A percentile compares a stretch with the other conserved stretches of the same genome.
Evolutionary conservation across 2,113 vertebrate genomes (phyloP).

Genomic region (Microtus oregoni): DNA sequence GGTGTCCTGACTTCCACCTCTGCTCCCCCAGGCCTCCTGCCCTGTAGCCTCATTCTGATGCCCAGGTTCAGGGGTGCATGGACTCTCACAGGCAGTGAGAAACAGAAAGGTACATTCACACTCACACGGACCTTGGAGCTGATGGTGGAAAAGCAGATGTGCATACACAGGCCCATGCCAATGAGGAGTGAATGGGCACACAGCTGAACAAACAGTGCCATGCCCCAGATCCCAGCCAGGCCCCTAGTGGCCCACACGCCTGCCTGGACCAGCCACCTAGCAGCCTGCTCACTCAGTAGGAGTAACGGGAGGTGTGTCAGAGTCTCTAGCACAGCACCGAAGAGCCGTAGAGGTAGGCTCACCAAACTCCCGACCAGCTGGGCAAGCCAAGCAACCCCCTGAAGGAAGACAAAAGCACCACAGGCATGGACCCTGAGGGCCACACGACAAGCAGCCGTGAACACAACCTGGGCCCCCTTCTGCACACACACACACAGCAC

Average conservation of each 20-base stretch:
- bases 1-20: neutral
- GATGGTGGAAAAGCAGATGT: constrained; percentile 49
- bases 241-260: neutral
- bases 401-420: neutral
- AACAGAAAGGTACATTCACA: neutral
- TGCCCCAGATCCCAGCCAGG: neutral
- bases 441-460: neutral
- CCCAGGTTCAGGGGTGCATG: constrained; percentile 5
- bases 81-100: constrained; percentile 54
- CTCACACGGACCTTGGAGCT: constrained; percentile 62
- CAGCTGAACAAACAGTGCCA: neutral
- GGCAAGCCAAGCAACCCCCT: constrained; percentile 14
- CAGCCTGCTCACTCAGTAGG: neutral
- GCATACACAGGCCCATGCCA: constrained; percentile 23
- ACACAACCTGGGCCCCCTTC: neutral
- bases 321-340: constrained; percentile 30
- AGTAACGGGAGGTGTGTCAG: fast-evolving
- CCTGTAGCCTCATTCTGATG: neutral
- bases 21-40: neutral
- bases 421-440: fast-evolving
- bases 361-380: constrained; percentile 55
- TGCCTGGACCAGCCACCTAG: constrained; percentile 2
- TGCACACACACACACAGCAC: neutral
- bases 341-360: neutral
- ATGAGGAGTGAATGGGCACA: neutral